These are phyloP conservation scores for Lepidurus apus DNA, from an alignment of 1,140 invertebrate genomes.

Conservation along the genomic window DNA sequence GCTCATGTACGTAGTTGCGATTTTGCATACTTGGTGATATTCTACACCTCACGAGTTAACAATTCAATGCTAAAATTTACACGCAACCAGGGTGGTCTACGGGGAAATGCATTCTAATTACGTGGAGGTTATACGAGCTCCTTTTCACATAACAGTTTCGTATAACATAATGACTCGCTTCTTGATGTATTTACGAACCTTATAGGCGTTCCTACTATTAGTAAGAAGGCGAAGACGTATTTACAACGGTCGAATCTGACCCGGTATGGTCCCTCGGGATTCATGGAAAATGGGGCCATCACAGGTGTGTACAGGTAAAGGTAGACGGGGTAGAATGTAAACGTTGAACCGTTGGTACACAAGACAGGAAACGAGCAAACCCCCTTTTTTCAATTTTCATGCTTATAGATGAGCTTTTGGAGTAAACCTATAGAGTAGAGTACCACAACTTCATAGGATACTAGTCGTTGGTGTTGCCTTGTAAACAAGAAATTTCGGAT, in stretches of 20 bases:
- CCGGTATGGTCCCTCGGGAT: not conserved
- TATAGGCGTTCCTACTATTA: not conserved
- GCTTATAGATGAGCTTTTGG: not conserved
- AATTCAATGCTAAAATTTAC: not conserved
- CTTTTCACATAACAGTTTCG: not conserved
- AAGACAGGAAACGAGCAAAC: not conserved
- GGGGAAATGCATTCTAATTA: not conserved
- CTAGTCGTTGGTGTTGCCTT: not conserved
- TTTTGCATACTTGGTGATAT: not conserved
- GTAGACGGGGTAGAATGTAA: not conserved
- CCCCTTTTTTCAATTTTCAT: not conserved
- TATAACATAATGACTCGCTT: not conserved
- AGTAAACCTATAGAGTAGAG: not conserved
- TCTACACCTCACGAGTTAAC: not conserved
- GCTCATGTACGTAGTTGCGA: not conserved
- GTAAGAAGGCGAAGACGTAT: not conserved
- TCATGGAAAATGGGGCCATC: not conserved
- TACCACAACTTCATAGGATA: not conserved
- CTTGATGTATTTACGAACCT: not conserved
- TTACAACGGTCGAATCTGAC: not conserved
- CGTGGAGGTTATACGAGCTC: not conserved
- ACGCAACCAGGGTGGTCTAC: not conserved
- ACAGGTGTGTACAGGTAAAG: not conserved
- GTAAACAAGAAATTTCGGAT: conserved; percentile 11
- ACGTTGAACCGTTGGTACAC: not conserved